These are phyloP conservation scores for Chrysolina americana DNA, from an alignment of 2,888 invertebrate genomes.

Conservation along the genomic window DNA sequence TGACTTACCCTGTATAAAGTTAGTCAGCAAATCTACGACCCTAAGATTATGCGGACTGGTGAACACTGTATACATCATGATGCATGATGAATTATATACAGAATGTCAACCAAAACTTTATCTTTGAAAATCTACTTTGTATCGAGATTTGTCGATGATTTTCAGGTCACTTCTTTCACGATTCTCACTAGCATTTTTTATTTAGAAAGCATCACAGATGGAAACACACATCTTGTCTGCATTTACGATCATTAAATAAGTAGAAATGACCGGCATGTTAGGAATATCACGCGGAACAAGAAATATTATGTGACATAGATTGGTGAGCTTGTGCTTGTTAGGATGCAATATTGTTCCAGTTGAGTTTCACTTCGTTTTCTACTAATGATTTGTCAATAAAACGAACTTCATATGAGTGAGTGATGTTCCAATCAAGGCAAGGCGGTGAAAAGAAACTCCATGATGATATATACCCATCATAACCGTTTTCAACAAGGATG, in stretches of 20 bases:
- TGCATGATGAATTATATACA: neutral
- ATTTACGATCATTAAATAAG: slow-evolving; percentile 8
- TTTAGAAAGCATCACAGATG: slow-evolving; percentile 29
- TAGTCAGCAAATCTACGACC: no score
- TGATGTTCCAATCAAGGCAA: neutral
- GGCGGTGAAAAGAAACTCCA: no score
- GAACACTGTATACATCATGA: no score
- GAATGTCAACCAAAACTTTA: neutral
- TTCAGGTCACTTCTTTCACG: slow-evolving; percentile 22
- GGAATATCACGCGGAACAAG: neutral
- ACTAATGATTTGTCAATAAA: neutral
- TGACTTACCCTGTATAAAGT: no score
- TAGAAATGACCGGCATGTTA: neutral
- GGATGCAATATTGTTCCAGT: neutral
- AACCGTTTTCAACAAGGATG: no score
- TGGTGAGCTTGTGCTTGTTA: neutral
- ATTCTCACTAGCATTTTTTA: slow-evolving; percentile 22
- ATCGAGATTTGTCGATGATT: neutral
- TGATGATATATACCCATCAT: no score
- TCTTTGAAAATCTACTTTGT: neutral
- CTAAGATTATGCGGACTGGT: no score
- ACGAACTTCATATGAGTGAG: neutral
- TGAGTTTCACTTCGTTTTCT: neutral
- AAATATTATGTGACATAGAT: slow-evolving; percentile 5
- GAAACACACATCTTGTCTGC: slow-evolving; percentile 20